Conservation (phyloP, 2,888 invertebrate genomes). For the Netelia inedita region DNA sequence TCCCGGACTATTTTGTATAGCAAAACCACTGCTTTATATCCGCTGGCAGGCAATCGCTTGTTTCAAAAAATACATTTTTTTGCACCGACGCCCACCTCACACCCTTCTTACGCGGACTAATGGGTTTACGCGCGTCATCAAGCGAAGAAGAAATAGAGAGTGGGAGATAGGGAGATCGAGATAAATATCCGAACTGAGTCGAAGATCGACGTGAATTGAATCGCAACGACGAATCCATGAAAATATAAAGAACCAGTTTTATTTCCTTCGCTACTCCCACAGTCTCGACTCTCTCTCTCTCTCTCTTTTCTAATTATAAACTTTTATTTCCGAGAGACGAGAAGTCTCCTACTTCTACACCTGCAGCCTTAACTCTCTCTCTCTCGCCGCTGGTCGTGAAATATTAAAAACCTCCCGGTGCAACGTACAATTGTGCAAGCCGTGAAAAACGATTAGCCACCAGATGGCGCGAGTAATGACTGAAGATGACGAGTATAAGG, state of each 20-base stretch:
- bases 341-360: not conserved
- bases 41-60: conserved; percentile 42
- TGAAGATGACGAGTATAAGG: not conserved
- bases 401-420: not conserved
- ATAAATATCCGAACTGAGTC: not conserved
- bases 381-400: not conserved
- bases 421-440: not conserved
- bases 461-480: not conserved
- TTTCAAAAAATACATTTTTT: conserved; percentile 31
- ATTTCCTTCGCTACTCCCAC: not conserved
- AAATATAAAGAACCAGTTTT: not conserved
- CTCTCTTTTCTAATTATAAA: conserved; percentile 21
- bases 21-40: conserved; percentile 53
- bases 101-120: not conserved
- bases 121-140: conserved; percentile 13
- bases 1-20: conserved; percentile 9
- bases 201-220: not conserved
- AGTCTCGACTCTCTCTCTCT: not conserved
- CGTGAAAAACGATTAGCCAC: conserved; percentile 10
- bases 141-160: not conserved
- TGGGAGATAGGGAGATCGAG: not conserved
- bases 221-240: not conserved
- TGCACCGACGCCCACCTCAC: not conserved
- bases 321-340: conserved; percentile 15
- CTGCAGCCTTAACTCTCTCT: not conserved